Base-by-base conservation (phyloP, 2,797 vertebrate genomes). In the Streptopelia turtur region DNA sequence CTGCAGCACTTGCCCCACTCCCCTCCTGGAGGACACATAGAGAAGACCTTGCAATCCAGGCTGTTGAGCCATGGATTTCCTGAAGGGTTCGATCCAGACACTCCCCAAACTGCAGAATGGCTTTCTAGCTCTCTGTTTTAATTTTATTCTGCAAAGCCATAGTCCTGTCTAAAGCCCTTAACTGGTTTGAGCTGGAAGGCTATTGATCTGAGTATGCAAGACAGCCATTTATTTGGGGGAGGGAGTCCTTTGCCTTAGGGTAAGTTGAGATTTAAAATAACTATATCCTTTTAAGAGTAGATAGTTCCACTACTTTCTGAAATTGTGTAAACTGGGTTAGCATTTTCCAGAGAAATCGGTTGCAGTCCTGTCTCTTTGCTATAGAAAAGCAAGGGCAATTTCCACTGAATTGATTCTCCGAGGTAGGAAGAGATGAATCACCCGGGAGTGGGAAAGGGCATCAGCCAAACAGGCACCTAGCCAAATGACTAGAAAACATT, bases 371-470 rank as follows among this genome's bases (percentile, higher is more conserved):
- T 89, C 35, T 66, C 25, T 77, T 50, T 61, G 49, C 78, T 87
- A 6, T 3, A 81, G 78, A 87, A 83, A 89, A 83, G 49, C 55
- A 92, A 17, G 1, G 11, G 41, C 86, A 65, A 83, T 86, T 93
- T 85, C 65, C 92, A 20, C 57, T 52, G 68, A 84, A 79, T 61
- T 92, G 49, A 53, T 93, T 87, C 69, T 86, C 41, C 5, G 30
- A 75, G 82, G 27, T n/a, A 57, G 77, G 45, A 81, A 78, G 57
- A 75, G 89, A 28, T 95, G 93, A 92, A 65, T 91, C 87, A 81
- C 56, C 41, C 53, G 22, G 49, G 6, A 59, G 69, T 16, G 28
- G 55, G 61, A 64, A 88, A 81, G 85, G 55, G 43, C 66, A 24
- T 69, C 63, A 83, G 41, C 69, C 79, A 86, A 83, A 86, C 33